Percentiles rank a stretch among this genome's conserved stretches.
Conservation (phyloP, 2,797 vertebrate genomes). For the Micrastur ruficollis region DNA sequence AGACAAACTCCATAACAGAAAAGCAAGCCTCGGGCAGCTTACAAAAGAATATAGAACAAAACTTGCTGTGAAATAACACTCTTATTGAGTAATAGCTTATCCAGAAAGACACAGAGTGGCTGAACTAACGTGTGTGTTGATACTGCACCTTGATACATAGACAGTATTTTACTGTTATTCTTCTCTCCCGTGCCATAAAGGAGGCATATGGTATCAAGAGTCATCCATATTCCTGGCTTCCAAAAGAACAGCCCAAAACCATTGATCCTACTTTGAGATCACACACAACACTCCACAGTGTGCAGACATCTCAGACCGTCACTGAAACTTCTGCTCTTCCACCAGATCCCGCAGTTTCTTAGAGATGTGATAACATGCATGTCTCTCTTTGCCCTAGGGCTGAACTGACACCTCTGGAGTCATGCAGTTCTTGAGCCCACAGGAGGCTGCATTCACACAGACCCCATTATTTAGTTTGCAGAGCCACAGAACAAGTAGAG, state of each 20-base stretch:
- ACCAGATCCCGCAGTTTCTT: neutral
- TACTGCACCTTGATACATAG: neutral
- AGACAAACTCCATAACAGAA: slow-evolving; percentile 2
- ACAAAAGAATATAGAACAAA: neutral
- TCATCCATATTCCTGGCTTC: neutral
- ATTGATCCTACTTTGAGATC: neutral
- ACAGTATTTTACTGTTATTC: neutral
- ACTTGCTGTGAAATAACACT: neutral
- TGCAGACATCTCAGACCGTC: neutral
- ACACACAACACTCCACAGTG: neutral
- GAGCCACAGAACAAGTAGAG: neutral
- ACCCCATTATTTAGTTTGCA: neutral
- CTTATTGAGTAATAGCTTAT: neutral
- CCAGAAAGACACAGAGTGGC: neutral
- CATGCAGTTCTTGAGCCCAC: rapidly evolving
- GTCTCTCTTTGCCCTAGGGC: neutral
- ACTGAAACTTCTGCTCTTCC: neutral
- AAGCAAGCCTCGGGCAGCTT: neutral
- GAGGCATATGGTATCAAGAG: neutral
- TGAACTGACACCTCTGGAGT: neutral
- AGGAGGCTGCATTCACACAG: neutral
- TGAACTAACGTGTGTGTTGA: neutral
- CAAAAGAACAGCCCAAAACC: neutral
- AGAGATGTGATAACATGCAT: neutral
- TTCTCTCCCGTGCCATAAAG: neutral